Evolutionary conservation across 2,797 vertebrate species (phyloP).

Genomic region (Scolopax bukidnonensis): DNA sequence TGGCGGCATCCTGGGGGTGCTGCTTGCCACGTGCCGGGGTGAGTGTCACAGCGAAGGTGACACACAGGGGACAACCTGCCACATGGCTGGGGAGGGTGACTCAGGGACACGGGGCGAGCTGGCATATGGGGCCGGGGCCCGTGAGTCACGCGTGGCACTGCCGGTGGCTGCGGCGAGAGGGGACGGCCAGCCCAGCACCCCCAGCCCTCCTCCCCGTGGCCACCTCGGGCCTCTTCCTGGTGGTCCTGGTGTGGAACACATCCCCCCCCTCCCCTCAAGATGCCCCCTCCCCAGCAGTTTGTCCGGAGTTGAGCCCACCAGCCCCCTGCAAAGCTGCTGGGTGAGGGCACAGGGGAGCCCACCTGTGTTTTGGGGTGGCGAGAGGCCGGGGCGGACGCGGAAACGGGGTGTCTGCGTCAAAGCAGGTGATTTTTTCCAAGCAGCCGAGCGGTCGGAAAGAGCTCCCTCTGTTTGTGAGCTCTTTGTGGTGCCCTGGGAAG

Average conservation of each 20-base stretch:
- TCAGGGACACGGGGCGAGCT: constrained; percentile 13
- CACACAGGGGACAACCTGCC: background rate
- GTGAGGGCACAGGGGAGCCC: accelerated
- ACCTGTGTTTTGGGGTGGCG: accelerated
- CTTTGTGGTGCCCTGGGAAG: background rate
- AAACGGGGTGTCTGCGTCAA: background rate
- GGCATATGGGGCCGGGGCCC: background rate
- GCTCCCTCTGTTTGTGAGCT: constrained; percentile 34
- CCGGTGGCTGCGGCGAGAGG: accelerated
- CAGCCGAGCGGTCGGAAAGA: background rate
- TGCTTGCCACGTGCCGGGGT: accelerated
- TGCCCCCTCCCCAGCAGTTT: accelerated
- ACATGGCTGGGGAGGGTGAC: background rate
- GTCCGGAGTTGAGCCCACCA: accelerated
- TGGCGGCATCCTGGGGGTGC: background rate
- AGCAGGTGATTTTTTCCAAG: background rate
- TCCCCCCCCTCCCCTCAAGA: accelerated
- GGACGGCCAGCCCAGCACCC: background rate
- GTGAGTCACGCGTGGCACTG: background rate
- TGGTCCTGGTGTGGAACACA: background rate
- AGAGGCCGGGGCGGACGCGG: background rate
- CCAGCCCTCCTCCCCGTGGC: background rate
- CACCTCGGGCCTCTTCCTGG: no score
- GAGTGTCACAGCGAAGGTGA: background rate
- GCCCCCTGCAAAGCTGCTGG: background rate